Base-by-base conservation (phyloP, 1,140 invertebrate genomes). In the Penaeus indicus region DNA sequence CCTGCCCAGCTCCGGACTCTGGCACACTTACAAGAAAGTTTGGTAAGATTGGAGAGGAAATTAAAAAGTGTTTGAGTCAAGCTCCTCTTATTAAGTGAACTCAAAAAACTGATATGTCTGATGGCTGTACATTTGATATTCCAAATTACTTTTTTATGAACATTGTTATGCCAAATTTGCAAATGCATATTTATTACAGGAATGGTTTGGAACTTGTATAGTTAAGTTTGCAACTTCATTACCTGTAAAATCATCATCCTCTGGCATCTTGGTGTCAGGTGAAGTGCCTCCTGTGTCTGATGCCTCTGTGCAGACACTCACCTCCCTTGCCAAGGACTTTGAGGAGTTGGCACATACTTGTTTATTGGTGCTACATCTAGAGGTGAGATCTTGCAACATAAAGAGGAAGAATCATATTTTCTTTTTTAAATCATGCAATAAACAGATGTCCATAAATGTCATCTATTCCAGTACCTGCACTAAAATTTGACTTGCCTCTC, bases 261-360 rank as follows among this genome's bases (percentile, higher is more conserved):
- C 92, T 90, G 92, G 92, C 75, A 91, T 92, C 75, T 92, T 93
- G 69, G 88, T 81, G 32, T 78, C 88, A 21, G 85, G 88, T 64
- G 88, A 88, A 81, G 75, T 89, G 62, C 88, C 90, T 54, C 90
- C 89, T 16, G 89, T 91, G 18, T 89, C 90, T 3, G 85, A 89
- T 84, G 92, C 92, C 80, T 94, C 94, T 78, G 91, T 94, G 38
- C 93, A 93, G 90, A 94, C 94, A 62, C 92, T 96, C 60, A 93
- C 94, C 3, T 94, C 95, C 85, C 93, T 97, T 22, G 96, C 96
- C 1, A 93, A 95, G 86, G 96, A 97, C 88, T 98, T 98, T 91
- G 96, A 97, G 92, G 96, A 98, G 90, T 94, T 99, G 72, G 95
- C 97, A 0, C 96, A 99, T 92, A 98, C 96, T 62, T 98, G 97